phyloP scores from a whole-genome alignment of 2,113 vertebrate genomes.

The Neoarius graeffei region DNA sequence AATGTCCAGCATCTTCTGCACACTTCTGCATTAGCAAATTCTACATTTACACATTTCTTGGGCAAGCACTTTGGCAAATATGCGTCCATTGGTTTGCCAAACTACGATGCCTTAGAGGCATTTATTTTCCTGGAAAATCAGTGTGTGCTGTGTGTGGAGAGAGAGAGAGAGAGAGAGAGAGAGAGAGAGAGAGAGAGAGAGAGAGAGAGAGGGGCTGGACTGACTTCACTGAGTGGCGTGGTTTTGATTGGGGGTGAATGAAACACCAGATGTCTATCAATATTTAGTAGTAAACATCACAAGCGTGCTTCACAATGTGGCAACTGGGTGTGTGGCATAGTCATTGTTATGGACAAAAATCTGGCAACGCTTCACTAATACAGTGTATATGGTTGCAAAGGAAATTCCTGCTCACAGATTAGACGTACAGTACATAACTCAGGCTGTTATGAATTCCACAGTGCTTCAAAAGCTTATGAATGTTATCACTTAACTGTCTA shows the following conservation, averaged over 20 bases:
- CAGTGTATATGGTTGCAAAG: constrained; percentile 8
- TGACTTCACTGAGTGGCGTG: constrained; percentile 59
- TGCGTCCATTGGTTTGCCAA: constrained; percentile 56
- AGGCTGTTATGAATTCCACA: constrained; percentile 7
- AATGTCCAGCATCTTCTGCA: constrained; percentile 41
- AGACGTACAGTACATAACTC: constrained; percentile 14
- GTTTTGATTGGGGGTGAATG: constrained; percentile 70
- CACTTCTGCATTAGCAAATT: constrained; percentile 53
- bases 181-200: constrained; percentile 42
- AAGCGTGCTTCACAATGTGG: constrained; percentile 65
- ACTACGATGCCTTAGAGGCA: constrained; percentile 61
- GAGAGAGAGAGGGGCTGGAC: constrained; percentile 58
- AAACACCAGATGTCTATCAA: constrained; percentile 79
- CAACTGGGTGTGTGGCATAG: constrained; percentile 66
- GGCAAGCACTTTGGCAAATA: constrained; percentile 55
- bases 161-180: constrained; percentile 34
- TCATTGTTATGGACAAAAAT: constrained; percentile 54
- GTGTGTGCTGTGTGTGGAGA: constrained; percentile 55
- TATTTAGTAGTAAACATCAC: constrained; percentile 78
- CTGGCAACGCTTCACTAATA: constrained; percentile 37
- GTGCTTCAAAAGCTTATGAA: constrained; percentile 22
- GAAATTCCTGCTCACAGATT: constrained; percentile 7
- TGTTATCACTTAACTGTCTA: constrained; percentile 31
- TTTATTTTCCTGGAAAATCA: constrained; percentile 58
- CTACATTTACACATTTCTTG: constrained; percentile 57